Evolutionary conservation across 2,797 vertebrate species (phyloP), one percentile per base, ranked within the genome.

Genomic region (Mareca penelope): DNA sequence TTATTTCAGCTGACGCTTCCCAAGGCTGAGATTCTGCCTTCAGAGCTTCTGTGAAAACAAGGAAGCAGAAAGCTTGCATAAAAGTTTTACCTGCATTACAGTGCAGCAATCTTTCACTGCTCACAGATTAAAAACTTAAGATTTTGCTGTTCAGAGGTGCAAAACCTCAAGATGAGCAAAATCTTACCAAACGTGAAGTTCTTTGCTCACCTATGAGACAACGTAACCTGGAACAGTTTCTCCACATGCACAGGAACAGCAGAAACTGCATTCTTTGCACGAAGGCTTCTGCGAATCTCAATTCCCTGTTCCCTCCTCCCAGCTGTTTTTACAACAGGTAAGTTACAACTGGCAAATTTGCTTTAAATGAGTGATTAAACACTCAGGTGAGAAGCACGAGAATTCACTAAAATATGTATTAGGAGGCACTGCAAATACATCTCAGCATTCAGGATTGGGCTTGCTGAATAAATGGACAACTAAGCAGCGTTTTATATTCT

Each of bases 241-340:
- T 29, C 37, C 31, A 1, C 2, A 29, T 1, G 56, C 3, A 88
- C 2, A 64, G 44, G 71, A 89, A 59, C n/a, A 35, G 65, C 10
- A 69, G 70, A 48, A 82, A 26, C 14, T n/a, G 37, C 42, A 18
- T 37, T 75, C 53, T 65, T 46, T 35, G 21, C 18, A 65, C 37
- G 29, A 7, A 65, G 18, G 19, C 2, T 59, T 46, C 23, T 37
- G 14, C 2, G 28, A 35, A 52, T 69, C 65, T 88, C 22, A 57
- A 65, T 59, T 91, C 59, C 29, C 37, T 1, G 3, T n/a, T 35
- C 33, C 29, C 6, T 76, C 82, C 39, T 89, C 26, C 26, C 44
- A 29, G 35, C 21, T 88, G 53, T 61, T 79, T 95, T 91, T 96
- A 83, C 85, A 83, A 50, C 26, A 69, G 4, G 37, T 68, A 92